Evolutionary conservation across 2,113 vertebrate species (phyloP).

Genomic region (Meriones unguiculatus): DNA sequence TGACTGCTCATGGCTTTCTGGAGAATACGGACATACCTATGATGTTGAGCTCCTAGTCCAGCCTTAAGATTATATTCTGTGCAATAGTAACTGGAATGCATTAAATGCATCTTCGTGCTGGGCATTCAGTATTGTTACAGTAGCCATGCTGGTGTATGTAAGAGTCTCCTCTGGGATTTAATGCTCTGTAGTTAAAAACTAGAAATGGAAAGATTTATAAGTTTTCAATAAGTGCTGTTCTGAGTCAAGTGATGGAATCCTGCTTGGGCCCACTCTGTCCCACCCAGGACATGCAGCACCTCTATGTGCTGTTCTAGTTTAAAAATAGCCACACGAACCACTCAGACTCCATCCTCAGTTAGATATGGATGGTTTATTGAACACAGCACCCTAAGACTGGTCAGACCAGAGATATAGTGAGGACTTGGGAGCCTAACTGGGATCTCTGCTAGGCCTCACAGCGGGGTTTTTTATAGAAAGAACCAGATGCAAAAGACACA

Average conservation of each 20-base stretch:
- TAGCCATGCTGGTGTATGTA: neutral
- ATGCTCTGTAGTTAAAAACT: neutral
- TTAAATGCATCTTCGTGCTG: neutral
- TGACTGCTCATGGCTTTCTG: neutral
- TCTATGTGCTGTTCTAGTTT: neutral
- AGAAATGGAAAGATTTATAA: neutral
- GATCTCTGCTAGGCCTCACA: too few relatives aligned
- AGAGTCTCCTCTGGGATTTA: neutral
- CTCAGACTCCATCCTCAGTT: too few relatives aligned
- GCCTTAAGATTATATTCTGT: neutral
- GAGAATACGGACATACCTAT: slow-evolving; percentile 10
- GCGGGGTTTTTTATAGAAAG: too few relatives aligned
- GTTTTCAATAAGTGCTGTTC: neutral
- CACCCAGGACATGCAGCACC: too few relatives aligned
- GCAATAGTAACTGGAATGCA: neutral
- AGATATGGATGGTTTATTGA: too few relatives aligned
- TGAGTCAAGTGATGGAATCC: neutral
- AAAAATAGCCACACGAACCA: too few relatives aligned
- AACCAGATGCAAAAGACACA: too few relatives aligned
- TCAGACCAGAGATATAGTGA: too few relatives aligned
- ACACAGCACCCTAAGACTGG: too few relatives aligned
- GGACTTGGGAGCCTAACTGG: too few relatives aligned
- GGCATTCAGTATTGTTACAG: neutral
- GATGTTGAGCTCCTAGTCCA: neutral
- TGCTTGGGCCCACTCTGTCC: neutral